Percentiles rank a stretch among this genome's conserved stretches.
These are phyloP conservation scores for Philotrypesis tridentata DNA, from an alignment of 1,140 invertebrate genomes.

Conservation along the genomic window DNA sequence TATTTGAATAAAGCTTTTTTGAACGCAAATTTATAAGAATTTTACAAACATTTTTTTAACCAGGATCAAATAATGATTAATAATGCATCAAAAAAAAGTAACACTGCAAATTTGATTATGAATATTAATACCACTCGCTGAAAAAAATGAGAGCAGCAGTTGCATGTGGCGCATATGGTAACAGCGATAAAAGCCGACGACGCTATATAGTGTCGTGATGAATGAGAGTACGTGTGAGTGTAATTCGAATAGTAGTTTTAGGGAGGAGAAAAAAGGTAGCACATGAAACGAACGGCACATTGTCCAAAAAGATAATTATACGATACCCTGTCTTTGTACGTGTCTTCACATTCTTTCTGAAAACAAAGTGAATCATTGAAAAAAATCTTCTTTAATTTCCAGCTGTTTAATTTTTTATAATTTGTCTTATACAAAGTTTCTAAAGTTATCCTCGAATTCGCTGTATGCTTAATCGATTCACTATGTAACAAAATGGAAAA, in stretches of 20 bases:
- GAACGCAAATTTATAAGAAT: neutral
- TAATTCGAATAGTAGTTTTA: constrained; percentile 63
- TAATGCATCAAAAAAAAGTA: constrained; percentile 35
- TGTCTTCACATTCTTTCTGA: constrained; percentile 87
- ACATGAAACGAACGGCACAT: constrained; percentile 74
- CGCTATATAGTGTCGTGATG: constrained; percentile 62
- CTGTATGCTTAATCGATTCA: constrained; percentile 42
- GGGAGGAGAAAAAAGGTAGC: constrained; percentile 65
- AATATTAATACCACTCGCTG: constrained; percentile 49
- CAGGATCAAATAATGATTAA: constrained; percentile 37
- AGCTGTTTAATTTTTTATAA: constrained; percentile 30
- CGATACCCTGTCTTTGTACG: constrained; percentile 87
- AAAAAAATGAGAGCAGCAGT: constrained; percentile 55
- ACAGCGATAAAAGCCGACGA: constrained; percentile 66
- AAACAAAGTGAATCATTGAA: constrained; percentile 77
- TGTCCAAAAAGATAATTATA: constrained; percentile 76
- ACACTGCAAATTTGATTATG: constrained; percentile 49
- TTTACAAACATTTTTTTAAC: constrained; percentile 7
- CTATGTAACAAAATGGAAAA: constrained; percentile 46
- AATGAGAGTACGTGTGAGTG: constrained; percentile 64
- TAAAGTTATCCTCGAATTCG: constrained; percentile 25
- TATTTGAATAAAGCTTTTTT: neutral
- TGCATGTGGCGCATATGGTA: constrained; percentile 60
- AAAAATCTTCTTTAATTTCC: constrained; percentile 45
- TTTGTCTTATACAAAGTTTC: constrained; percentile 25